Percentiles rank a stretch among this genome's conserved stretches.
phyloP scores from a whole-genome alignment of 2,888 invertebrate species.

The Papilio gigon region DNA sequence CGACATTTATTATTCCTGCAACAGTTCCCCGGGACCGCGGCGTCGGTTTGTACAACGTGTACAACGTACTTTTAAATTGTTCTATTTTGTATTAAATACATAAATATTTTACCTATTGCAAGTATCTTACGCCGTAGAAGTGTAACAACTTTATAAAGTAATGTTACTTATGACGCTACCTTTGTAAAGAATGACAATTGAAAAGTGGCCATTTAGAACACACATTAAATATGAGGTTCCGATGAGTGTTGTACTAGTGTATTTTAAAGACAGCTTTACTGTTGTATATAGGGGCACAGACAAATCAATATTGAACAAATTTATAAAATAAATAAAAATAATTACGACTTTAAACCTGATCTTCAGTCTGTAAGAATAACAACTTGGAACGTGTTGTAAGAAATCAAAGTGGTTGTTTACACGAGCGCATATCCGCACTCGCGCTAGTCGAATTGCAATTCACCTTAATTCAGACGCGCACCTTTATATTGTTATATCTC shows the following conservation, averaged over 20 bases:
- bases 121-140: background rate
- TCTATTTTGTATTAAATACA: conserved; percentile 18
- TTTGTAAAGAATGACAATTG: conserved; percentile 11
- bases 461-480: conserved; percentile 72
- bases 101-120: background rate
- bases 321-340: background rate
- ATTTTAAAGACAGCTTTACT: too few relatives aligned
- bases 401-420: conserved; percentile 18
- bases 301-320: background rate
- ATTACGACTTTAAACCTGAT: too few relatives aligned
- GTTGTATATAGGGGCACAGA: too few relatives aligned
- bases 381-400: background rate
- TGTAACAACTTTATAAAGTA: background rate
- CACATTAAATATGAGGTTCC: background rate
- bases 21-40: conserved; percentile 60
- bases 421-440: conserved; percentile 31
- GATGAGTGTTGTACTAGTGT: background rate
- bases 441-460: conserved; percentile 63
- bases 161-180: background rate
- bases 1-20: conserved; percentile 77
- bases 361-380: conserved; percentile 6
- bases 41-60: conserved; percentile 47
- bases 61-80: conserved; percentile 37
- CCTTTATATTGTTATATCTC: conserved; percentile 81
- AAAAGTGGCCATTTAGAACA: background rate